A percentile compares a stretch with the other conserved stretches of the same genome.
phyloP scores from a whole-genome alignment of 2,797 vertebrate genomes.

The Tenualosa ilisha region DNA sequence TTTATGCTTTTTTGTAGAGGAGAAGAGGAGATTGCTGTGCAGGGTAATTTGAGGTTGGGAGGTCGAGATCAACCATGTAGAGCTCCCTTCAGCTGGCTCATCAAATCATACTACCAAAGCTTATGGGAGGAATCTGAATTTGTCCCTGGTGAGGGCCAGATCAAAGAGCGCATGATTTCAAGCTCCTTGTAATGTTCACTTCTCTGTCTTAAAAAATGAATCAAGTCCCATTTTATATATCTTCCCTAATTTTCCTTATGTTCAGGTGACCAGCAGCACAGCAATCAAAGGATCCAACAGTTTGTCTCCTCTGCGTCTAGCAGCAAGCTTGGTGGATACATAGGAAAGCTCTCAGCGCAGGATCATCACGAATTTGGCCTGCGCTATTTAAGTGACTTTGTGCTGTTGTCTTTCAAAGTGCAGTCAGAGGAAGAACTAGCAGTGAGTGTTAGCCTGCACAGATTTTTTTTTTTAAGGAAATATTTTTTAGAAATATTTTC shows the following conservation, averaged over 20 bases:
- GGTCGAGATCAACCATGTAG: slow-evolving; percentile 50
- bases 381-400: slow-evolving; percentile 67
- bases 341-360: slow-evolving; percentile 59
- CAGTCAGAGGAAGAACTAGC: slow-evolving; percentile 57
- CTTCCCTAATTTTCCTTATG: background rate
- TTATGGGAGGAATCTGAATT: slow-evolving; percentile 77
- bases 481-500: background rate
- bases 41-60: slow-evolving; percentile 61
- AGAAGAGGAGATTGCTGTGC: slow-evolving; percentile 68
- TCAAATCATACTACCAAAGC: slow-evolving; percentile 62
- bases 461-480: background rate
- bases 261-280: slow-evolving; percentile 52
- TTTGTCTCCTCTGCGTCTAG: slow-evolving; percentile 63
- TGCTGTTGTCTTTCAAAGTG: slow-evolving; percentile 67
- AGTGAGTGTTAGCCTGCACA: slow-evolving; percentile 52
- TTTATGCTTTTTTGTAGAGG: slow-evolving; percentile 47
- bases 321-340: slow-evolving; percentile 60
- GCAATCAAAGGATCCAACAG: slow-evolving; percentile 57
- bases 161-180: background rate
- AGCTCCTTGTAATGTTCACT: too few relatives aligned
- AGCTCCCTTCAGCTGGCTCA: slow-evolving; percentile 74
- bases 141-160: slow-evolving; percentile 60
- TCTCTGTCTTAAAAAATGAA: too few relatives aligned
- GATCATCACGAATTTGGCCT: slow-evolving; percentile 53
- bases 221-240: background rate